phyloP scores from a whole-genome alignment of 1,140 invertebrate genomes.

The Orchestia grillus region DNA sequence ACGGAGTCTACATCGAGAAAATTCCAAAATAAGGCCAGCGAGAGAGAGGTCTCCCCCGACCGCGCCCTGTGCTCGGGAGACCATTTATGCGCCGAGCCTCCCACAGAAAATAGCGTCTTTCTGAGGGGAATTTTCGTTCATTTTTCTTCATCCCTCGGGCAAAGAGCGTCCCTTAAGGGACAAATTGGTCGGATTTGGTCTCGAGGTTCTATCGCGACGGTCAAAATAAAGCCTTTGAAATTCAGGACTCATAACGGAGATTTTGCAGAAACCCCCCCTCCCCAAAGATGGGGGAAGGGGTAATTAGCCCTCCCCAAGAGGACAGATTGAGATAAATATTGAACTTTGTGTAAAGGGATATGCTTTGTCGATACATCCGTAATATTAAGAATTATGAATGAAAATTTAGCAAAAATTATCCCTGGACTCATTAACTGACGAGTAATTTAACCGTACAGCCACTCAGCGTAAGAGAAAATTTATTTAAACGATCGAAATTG shows the following conservation, averaged over 20 bases:
- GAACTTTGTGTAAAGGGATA: no score
- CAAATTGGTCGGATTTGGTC: constrained; percentile 51
- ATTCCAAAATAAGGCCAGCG: not conserved
- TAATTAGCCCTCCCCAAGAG: not conserved
- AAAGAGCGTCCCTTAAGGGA: not conserved
- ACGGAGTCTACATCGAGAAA: not conserved
- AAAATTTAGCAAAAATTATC: no score
- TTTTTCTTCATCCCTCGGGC: constrained; percentile 24
- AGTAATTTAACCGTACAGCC: no score
- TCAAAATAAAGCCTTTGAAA: constrained; percentile 40
- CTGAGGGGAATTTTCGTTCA: constrained; percentile 4
- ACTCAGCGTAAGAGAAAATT: no score
- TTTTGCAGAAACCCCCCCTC: not conserved
- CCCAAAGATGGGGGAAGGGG: not conserved
- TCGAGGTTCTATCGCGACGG: not conserved
- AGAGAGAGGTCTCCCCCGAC: not conserved
- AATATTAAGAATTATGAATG: no score
- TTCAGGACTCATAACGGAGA: not conserved
- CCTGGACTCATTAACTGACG: no score
- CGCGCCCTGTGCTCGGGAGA: not conserved
- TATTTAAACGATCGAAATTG: no score
- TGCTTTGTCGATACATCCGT: no score
- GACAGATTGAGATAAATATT: not conserved
- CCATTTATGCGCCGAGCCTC: not conserved
- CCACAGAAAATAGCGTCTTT: not conserved